Percentiles rank a stretch among this genome's conserved stretches.
These are phyloP conservation scores for Formica aserva DNA, from an alignment of 2,888 invertebrate genomes.

Conservation along the genomic window DNA sequence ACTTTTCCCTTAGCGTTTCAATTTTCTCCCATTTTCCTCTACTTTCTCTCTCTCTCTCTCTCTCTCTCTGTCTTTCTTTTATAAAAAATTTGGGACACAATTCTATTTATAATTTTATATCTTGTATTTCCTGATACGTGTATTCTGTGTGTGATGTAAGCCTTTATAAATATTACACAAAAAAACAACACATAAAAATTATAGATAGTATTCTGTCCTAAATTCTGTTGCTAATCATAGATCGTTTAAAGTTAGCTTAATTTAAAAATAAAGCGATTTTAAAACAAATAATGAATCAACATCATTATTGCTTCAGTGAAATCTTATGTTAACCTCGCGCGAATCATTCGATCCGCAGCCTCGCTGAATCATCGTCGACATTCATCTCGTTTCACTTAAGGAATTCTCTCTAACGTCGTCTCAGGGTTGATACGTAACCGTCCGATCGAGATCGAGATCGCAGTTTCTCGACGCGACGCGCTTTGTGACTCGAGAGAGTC, in stretches of 20 bases:
- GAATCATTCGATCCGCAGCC: constrained; percentile 25
- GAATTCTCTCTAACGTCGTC: neutral
- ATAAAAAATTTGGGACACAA: neutral
- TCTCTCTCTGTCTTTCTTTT: neutral
- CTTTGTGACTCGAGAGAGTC: neutral
- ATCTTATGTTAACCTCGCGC: constrained; percentile 20
- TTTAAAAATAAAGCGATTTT: neutral
- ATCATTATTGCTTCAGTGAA: neutral
- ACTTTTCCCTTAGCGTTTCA: neutral
- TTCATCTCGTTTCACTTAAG: neutral
- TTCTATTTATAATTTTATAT: constrained; percentile 9
- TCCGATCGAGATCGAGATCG: neutral
- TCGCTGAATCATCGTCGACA: constrained; percentile 31
- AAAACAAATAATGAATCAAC: neutral
- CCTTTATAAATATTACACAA: neutral
- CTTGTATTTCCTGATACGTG: neutral
- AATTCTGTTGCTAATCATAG: neutral
- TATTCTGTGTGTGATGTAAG: neutral
- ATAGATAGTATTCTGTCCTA: neutral
- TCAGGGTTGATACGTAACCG: constrained; percentile 21
- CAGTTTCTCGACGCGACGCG: neutral
- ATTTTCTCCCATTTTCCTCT: neutral
- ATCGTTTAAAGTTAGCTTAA: neutral
- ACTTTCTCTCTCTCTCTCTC: neutral
- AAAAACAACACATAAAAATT: neutral